Evolutionary conservation across 2,888 invertebrate species (phyloP), one percentile per base, ranked within the genome.

Genomic region (Lycophotia porphyrea): DNA sequence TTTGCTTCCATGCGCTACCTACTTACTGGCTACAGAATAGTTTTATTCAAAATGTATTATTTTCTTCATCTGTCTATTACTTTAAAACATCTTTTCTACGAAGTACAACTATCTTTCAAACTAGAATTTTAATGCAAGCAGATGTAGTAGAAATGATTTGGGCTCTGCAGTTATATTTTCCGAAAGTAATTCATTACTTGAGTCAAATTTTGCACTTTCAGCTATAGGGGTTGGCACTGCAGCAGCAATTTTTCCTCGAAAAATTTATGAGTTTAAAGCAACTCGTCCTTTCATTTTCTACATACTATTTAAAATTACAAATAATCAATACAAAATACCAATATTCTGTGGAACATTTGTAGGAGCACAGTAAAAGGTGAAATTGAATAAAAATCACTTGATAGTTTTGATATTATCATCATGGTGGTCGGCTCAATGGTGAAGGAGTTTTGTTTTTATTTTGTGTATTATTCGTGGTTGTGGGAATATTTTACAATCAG

Each of bases 331-430:
- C 47, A 64, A 72, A 42, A 65, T 49, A 18, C 76, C 82, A 18
- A 21, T 83, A 13, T 81, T 81, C 49, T 81, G 72, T 60, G 82
- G 84, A 27, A 39, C 71, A 68, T 87, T 72, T 68, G 67, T 80
- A 71, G 85, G 82, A 27, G 71, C 70, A 15, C 5, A 74, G 24
- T 81, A 68, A 72, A 82, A 81, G 81, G 74, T 81, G 67, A 85
- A 74, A 52, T 44, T 11, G 39, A 24, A 70, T 0, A 11, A 49
- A 42, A 67, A 55, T 31, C 2, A n/a, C 1, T 47, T 42, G n/a
- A 47, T 60, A 1, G 39, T 11, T 52, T 55, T 7, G 4, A 55
- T 24, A 58, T n/a, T n/a, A n/a, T n/a, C n/a, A n/a, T 58, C 4
- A 39, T 34, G 60, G 69, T 70, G 52, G 27, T 27, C 70, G 69